Evolutionary conservation across 2,888 invertebrate species (phyloP), one percentile per base, ranked within the genome.

Genomic region (Eulithis testata): DNA sequence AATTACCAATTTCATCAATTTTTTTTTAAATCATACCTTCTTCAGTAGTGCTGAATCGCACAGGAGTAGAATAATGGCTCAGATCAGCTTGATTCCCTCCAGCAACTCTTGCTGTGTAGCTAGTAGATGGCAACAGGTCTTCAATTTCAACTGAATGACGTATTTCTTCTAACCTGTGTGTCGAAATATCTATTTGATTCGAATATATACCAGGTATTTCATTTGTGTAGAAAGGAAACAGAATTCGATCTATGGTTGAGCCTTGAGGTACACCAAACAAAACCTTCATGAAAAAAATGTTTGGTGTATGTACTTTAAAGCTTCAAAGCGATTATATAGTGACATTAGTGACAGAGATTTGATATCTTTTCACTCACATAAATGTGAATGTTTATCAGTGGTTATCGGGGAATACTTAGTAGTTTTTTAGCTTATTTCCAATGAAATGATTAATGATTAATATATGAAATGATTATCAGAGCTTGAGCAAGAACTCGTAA

Each of bases 1-100:
- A 31, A 31, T 31, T 3, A 1, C 21, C 1, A 3, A 31, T 31
- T 31, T 5, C 3, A 5, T 31, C 31, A 31, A 4, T 31, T 8
- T 40, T 6, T 40, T 40, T 40, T 40, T 8, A 40, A 40, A 37
- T 37, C 45, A 76, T 78, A 93, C 93, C 91, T 88, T 93, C 93
- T 73, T 93, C 93, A 44, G 88, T 88, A 6, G 93, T 93, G 50
- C 87, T 89, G 65, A 93, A 93, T 62, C 91, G 75, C 0, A 93
- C 87, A 6, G 92, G 91, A 1, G 87, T 76, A 0, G 90, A 91
- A 58, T 85, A 93, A 6, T 88, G 82, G 64, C 93, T 93, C 3
- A 90, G 79, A 63, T 93, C 93, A 0, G 92, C 91, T 63, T 88
- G 90, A 67, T 93, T 93, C 0, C 91, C 92, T 0, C 90, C 93